Evolutionary conservation across 2,888 invertebrate species (phyloP).

Genomic region (Dynastes hyllus): DNA sequence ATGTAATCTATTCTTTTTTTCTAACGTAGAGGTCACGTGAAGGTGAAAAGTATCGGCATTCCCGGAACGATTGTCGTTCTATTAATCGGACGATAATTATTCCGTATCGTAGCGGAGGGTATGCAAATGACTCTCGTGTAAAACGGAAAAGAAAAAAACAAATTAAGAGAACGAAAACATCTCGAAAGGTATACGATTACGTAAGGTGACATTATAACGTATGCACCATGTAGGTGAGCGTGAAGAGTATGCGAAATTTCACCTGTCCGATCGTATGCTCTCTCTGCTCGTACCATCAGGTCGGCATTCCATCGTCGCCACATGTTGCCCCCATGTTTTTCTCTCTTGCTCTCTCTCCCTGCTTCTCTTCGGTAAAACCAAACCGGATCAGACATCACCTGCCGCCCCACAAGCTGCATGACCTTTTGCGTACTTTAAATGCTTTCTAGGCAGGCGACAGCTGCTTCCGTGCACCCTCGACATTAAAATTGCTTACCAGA

Average conservation of each 20-base stretch:
- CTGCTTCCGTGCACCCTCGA: conserved; percentile 63
- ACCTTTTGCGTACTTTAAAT: conserved; percentile 62
- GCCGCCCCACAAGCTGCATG: conserved; percentile 62
- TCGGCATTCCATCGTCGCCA: conserved; percentile 59
- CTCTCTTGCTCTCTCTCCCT: background rate
- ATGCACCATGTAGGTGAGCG: conserved; percentile 29
- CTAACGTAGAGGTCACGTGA: conserved; percentile 47
- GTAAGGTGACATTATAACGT: conserved; percentile 20
- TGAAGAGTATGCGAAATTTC: conserved; percentile 51
- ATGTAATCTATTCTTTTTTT: conserved; percentile 33
- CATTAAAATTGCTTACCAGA: conserved; percentile 47
- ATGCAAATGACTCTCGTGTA: conserved; percentile 21
- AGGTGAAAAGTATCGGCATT: conserved; percentile 48
- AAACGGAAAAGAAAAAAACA: conserved; percentile 3
- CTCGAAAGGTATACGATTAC: conserved; percentile 12
- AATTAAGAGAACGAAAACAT: conserved; percentile 22
- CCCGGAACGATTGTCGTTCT: conserved; percentile 32
- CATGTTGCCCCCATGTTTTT: conserved; percentile 61
- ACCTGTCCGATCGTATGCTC: conserved; percentile 56
- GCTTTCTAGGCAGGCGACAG: conserved; percentile 60
- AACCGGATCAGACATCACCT: conserved; percentile 65
- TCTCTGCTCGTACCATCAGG: conserved; percentile 29
- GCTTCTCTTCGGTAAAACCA: conserved; percentile 32
- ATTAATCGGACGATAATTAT: conserved; percentile 47
- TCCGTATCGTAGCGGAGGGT: conserved; percentile 7